Evolutionary conservation across 2,888 invertebrate species (phyloP).

Genomic region (Amphimallon solstitiale): DNA sequence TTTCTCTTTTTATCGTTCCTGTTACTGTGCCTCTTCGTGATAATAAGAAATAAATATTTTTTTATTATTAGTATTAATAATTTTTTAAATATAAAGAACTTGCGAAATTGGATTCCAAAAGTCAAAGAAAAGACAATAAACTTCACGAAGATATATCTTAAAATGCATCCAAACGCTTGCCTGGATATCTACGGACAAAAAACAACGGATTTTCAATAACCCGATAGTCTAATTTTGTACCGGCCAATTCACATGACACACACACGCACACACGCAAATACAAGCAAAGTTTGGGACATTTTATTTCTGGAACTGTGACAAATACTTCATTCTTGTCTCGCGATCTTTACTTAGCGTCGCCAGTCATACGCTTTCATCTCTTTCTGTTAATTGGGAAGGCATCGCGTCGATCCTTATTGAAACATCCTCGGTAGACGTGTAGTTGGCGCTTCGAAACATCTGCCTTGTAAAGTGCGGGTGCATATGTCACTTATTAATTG

Average conservation of each 20-base stretch:
- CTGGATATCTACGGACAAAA: too few species aligned
- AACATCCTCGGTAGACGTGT: constrained; percentile 1
- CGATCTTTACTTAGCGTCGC: not conserved
- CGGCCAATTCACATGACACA: constrained; percentile 28
- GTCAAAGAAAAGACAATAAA: too few species aligned
- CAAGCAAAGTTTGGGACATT: constrained; percentile 14
- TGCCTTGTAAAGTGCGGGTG: constrained; percentile 28
- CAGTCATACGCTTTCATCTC: constrained; percentile 2
- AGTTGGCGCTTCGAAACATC: not conserved
- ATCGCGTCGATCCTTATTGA: not conserved
- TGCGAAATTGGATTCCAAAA: too few species aligned
- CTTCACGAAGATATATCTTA: too few species aligned
- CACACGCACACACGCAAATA: not conserved
- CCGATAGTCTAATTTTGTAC: constrained; percentile 22
- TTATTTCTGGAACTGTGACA: constrained; percentile 37
- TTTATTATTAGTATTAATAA: too few species aligned
- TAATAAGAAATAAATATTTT: too few species aligned
- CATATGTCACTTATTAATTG: constrained; percentile 33
- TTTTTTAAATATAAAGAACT: too few species aligned
- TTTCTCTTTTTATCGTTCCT: too few species aligned
- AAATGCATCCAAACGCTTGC: too few species aligned
- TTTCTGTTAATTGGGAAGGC: not conserved
- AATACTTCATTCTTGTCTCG: constrained; percentile 35
- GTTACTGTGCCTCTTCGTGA: too few species aligned
- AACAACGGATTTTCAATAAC: constrained; percentile 24